Conservation (phyloP, 2,888 invertebrate genomes). For the Timandra comae region DNA sequence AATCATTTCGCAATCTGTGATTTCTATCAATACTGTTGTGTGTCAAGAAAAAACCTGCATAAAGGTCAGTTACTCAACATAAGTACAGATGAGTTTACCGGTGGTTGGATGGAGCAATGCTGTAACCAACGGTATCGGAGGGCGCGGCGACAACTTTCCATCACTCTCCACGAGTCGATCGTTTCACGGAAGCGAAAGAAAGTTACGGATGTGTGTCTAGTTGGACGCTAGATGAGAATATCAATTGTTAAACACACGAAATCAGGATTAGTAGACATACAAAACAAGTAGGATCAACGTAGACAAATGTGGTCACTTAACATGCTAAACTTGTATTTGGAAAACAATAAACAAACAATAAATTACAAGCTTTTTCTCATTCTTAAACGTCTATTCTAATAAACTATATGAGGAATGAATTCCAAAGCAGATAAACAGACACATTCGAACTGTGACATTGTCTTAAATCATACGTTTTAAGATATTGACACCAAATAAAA, state of each 20-base stretch:
- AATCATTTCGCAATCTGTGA: constrained; percentile 18
- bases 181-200: constrained; percentile 43
- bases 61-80: constrained; percentile 49
- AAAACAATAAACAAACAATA: too few relatives aligned
- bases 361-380: too few relatives aligned
- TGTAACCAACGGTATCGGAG: constrained; percentile 35
- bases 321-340: too few relatives aligned
- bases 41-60: constrained; percentile 31
- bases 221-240: constrained; percentile 22
- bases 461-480: too few relatives aligned
- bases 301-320: too few relatives aligned
- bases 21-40: constrained; percentile 17
- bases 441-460: too few relatives aligned
- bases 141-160: constrained; percentile 54
- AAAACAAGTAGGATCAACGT: too few relatives aligned
- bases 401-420: too few relatives aligned
- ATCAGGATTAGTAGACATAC: too few relatives aligned
- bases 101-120: constrained; percentile 33
- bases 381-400: too few relatives aligned
- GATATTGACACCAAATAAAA: too few relatives aligned
- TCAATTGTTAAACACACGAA: constrained; percentile 20
- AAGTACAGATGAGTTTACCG: constrained; percentile 14
- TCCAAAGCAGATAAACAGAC: too few relatives aligned
- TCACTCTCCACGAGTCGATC: constrained; percentile 24
- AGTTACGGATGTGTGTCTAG: constrained; percentile 24